Conservation (phyloP, 2,113 vertebrate genomes). For the Coptodon bakossiorum region DNA sequence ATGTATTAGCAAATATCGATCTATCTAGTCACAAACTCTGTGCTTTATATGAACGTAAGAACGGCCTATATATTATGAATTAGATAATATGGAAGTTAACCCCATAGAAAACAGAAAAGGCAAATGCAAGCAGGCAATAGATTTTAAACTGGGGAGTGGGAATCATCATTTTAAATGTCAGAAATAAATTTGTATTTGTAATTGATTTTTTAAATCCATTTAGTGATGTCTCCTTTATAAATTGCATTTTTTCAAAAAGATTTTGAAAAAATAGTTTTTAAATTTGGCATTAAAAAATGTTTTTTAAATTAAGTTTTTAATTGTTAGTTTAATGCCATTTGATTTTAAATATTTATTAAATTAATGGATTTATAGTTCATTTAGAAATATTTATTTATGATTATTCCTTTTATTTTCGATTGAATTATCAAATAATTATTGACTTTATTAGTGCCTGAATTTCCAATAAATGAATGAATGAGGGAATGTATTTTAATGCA, state of each 20-base stretch:
- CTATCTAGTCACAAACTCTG: not conserved
- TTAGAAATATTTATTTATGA: not conserved
- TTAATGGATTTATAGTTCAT: not conserved
- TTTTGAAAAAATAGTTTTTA: not conserved
- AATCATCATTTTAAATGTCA: not conserved
- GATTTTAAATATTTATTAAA: not conserved
- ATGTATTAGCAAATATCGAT: not conserved
- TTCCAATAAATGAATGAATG: not conserved
- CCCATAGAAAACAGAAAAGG: not conserved
- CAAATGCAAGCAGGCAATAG: not conserved
- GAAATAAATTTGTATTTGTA: not conserved
- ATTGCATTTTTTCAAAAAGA: not conserved
- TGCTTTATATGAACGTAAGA: not conserved
- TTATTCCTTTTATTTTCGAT: accelerated
- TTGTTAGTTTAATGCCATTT: not conserved
- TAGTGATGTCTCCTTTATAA: not conserved
- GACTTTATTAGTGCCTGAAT: not conserved
- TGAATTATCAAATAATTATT: not conserved
- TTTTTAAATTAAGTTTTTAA: accelerated
- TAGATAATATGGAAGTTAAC: not conserved
- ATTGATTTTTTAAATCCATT: not conserved
- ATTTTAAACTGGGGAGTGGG: not conserved
- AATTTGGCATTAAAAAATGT: not conserved
- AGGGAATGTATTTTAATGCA: not conserved
- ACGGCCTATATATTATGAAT: not conserved